Conservation (phyloP, 2,797 vertebrate species). For the Ficedula albicollis region DNA sequence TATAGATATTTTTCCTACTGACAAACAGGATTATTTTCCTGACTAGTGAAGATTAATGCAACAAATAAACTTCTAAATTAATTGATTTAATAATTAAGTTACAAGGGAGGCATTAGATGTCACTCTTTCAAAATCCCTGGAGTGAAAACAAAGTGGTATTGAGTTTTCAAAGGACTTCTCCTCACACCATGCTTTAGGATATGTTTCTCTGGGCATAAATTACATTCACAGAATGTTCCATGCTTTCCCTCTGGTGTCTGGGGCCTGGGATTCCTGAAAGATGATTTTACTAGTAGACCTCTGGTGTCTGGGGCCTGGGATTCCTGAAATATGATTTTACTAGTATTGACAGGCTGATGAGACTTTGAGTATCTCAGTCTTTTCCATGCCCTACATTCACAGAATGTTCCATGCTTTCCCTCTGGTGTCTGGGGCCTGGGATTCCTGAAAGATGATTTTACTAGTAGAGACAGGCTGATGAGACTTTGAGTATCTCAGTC, state of each 20-base stretch:
- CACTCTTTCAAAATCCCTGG: background rate
- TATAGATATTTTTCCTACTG: background rate
- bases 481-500: background rate
- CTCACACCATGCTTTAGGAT: background rate
- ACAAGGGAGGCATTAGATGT: background rate
- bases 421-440: fast-evolving
- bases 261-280: background rate
- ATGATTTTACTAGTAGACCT: background rate
- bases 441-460: background rate
- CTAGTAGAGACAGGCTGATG: background rate
- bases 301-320: fast-evolving
- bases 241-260: fast-evolving
- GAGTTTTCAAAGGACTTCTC: background rate
- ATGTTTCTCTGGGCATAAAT: background rate
- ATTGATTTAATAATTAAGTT: background rate
- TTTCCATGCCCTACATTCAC: background rate
- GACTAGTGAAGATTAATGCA: background rate
- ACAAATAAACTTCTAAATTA: background rate
- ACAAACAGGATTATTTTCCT: background rate
- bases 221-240: background rate
- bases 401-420: background rate
- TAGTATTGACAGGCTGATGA: background rate
- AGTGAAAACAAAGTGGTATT: background rate
- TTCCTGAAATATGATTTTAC: background rate
- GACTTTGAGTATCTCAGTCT: background rate